Conservation (phyloP, 2,113 vertebrate species). For the Danio rerio region GRCz12tu NC_133199.1:21955501-21956000, state of each 20-base stretch:
- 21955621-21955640: background rate
- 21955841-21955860: slow-evolving; percentile 42
- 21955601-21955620: background rate
- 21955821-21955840: slow-evolving; percentile 49
- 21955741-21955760: slow-evolving; percentile 29
- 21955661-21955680: slow-evolving; percentile 16
- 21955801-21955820: slow-evolving; percentile 51
- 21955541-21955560: background rate
- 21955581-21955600: slow-evolving; percentile 44
- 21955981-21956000: slow-evolving; percentile 7
- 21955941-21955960: slow-evolving; percentile 26
- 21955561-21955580: slow-evolving; percentile 22
- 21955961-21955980: slow-evolving; percentile 5
- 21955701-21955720: slow-evolving; percentile 56
- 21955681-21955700: slow-evolving; percentile 43
- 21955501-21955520: slow-evolving; percentile 4
- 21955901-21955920: slow-evolving; percentile 13
- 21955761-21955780: slow-evolving; percentile 43
- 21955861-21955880: slow-evolving; percentile 44
- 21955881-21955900: slow-evolving; percentile 56
- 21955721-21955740: slow-evolving; percentile 59
- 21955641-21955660: background rate
- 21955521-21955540: slow-evolving; percentile 13
- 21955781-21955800: slow-evolving; percentile 47
- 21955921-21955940: slow-evolving; percentile 8